phyloP scores from a whole-genome alignment of 2,888 invertebrate species.

The Catotricha subobsoleta region DNA sequence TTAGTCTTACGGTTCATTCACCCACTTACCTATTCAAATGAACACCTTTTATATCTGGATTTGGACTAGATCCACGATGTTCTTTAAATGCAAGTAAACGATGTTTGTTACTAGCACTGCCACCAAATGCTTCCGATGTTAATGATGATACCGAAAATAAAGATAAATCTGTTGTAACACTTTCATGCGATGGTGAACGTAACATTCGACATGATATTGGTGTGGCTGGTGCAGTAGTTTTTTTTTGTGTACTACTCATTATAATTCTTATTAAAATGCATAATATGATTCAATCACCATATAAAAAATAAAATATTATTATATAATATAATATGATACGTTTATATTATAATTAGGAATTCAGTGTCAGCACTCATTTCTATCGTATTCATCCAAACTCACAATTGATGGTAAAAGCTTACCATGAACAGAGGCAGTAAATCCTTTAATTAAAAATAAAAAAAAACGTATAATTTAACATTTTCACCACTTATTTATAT shows the following conservation, averaged over 20 bases:
- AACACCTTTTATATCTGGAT: constrained; percentile 39
- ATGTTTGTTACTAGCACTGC: constrained; percentile 22
- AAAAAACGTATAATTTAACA: no score
- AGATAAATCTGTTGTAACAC: constrained; percentile 65
- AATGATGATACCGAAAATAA: constrained; percentile 58
- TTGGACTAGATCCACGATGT: constrained; percentile 49
- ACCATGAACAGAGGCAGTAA: no score
- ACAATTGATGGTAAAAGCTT: no score
- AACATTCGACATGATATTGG: constrained; percentile 41
- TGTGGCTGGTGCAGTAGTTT: neutral
- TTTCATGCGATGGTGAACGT: constrained; percentile 67
- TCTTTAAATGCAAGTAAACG: constrained; percentile 33
- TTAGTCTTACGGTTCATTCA: no score
- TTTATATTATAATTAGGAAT: no score
- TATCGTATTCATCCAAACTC: no score
- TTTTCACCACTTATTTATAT: no score
- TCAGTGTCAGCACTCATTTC: no score
- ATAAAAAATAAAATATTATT: no score
- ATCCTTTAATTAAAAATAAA: no score
- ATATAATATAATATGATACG: no score
- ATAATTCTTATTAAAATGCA: neutral
- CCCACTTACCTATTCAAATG: constrained; percentile 10
- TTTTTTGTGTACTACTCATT: neutral
- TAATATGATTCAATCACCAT: no score
- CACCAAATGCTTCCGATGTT: constrained; percentile 31